A percentile compares a stretch with the other conserved stretches of the same genome.
These are phyloP conservation scores for Ochlodes sylvanus DNA, from an alignment of 2,888 invertebrate genomes.

Conservation along the genomic window DNA sequence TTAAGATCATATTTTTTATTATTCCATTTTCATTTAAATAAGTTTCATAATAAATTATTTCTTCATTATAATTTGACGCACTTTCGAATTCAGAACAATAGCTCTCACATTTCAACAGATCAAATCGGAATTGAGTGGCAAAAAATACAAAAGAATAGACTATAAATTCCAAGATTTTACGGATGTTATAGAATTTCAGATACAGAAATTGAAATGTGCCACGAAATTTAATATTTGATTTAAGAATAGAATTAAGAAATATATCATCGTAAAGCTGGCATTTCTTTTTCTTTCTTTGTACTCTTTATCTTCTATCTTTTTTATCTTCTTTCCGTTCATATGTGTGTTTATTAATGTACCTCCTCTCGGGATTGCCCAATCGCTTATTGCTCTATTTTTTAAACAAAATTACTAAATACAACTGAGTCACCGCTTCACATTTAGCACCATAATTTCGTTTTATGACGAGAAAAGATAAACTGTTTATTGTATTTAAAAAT, in stretches of 20 bases:
- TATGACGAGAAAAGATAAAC: not conserved
- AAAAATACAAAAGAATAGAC: constrained; percentile 43
- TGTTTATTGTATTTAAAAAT: not conserved
- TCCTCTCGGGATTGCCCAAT: too few relatives aligned
- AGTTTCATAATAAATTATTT: constrained; percentile 13
- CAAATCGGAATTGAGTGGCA: not conserved
- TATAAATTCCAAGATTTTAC: constrained; percentile 26
- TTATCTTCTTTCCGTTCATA: too few relatives aligned
- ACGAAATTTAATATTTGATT: too few relatives aligned
- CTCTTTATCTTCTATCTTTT: too few relatives aligned
- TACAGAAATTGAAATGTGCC: too few relatives aligned
- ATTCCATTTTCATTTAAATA: constrained; percentile 6
- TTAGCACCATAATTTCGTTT: not conserved
- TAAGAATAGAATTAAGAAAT: too few relatives aligned
- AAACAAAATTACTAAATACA: too few relatives aligned
- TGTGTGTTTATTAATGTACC: too few relatives aligned
- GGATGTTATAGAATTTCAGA: not conserved
- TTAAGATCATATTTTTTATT: not conserved
- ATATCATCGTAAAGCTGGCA: too few relatives aligned
- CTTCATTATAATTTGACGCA: constrained; percentile 1
- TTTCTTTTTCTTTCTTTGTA: too few relatives aligned
- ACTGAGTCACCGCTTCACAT: not conserved
- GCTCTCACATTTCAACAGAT: constrained; percentile 14
- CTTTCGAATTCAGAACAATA: constrained; percentile 18
- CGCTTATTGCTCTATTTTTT: too few relatives aligned